Base-by-base conservation (phyloP, 2,797 vertebrate genomes). In the Lutjanus campechanus region DNA sequence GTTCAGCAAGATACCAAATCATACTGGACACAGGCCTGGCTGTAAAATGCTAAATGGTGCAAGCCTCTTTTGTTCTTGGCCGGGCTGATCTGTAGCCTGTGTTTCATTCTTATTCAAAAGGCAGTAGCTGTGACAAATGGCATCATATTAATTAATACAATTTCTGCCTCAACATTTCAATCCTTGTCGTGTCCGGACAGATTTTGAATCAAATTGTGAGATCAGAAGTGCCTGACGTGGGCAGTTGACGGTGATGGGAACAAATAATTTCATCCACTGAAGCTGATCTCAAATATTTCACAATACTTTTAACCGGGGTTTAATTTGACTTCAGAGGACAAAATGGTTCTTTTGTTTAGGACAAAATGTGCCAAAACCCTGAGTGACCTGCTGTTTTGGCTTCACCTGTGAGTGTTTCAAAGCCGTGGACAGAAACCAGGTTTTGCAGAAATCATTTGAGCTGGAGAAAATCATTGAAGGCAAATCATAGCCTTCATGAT, bases 1-100 rank as follows among this genome's bases (percentile, higher is more conserved):
- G 85, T 92, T 92, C 88, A 89, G 84, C 86, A 83, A 82, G 86
- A 91, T 89, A 75, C 76, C 75, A 85, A 82, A 87, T 88, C 82
- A 89, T 47, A 65, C 82, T 73, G 53, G 82, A 85, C 82, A 74
- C 55, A 50, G 71, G 72, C 29, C 56, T 81, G 36, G 70, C 65
- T 73, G 61, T 73, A 63, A 81, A 76, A 84, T 63, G 66, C 22
- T 74, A 78, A 88, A 90, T 76, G 73, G 63, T 56, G n/a, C 43
- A 63, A 63, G 41, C 62, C n/a, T 54, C 44, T 58, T 64, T 4
- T 79, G 44, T 68, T 79, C 69, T 65, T 53, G 16, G 46, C 22
- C 13, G 51, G 19, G 36, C 73, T 46, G 25, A 76, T 70, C 43
- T 43, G 12, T 60, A 41, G 29, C 29, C 29, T 8, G 16, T 41